Evolutionary conservation across 1,140 invertebrate species (phyloP).

Genomic region (Macrobrachium nipponense): DNA sequence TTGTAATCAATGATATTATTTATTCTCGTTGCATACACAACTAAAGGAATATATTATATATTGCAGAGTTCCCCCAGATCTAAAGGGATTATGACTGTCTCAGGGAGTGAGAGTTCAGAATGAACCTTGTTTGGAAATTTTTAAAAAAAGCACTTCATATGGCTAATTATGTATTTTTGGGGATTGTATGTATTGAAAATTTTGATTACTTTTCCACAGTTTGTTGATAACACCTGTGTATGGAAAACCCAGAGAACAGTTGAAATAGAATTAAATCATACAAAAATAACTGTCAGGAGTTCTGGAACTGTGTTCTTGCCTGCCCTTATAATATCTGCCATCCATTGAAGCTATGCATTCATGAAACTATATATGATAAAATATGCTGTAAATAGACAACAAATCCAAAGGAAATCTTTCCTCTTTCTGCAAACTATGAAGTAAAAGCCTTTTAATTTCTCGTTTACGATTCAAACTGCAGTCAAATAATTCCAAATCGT

Average conservation of each 20-base stretch:
- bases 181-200: background rate
- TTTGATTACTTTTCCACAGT: no score
- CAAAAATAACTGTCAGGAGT: no score
- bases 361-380: slow-evolving; percentile 1
- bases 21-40: background rate
- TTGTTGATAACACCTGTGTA: no score
- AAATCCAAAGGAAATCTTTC: no score
- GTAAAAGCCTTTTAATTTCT: background rate
- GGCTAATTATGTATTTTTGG: background rate
- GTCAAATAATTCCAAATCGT: background rate
- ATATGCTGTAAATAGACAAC: background rate
- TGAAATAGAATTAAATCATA: no score
- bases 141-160: background rate
- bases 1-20: background rate
- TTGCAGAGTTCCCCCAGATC: no score
- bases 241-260: background rate
- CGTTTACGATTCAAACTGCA: background rate
- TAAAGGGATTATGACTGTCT: background rate
- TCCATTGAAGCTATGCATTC: background rate
- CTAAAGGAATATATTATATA: background rate
- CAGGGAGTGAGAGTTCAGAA: background rate
- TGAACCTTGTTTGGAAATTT: background rate
- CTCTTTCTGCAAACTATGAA: background rate
- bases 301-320: background rate
- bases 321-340: slow-evolving; percentile 2